These are phyloP conservation scores for Drosophila kanekoi DNA, from an alignment of 2,888 invertebrate genomes.

Conservation along the genomic window DNA sequence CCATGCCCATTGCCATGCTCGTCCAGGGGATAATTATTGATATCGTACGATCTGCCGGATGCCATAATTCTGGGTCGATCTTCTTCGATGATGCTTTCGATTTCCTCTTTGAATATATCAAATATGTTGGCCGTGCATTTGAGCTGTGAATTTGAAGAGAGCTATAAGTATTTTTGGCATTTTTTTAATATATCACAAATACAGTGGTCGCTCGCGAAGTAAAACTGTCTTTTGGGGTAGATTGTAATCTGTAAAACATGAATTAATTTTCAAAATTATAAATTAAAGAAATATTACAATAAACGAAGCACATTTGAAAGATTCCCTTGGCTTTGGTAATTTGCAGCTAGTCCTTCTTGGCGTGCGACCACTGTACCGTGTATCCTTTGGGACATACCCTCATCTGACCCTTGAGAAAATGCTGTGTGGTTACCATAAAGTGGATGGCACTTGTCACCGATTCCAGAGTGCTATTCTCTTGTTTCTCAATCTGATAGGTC, in stretches of 20 bases:
- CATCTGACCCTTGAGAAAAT: conserved; percentile 84
- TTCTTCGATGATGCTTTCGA: conserved; percentile 84
- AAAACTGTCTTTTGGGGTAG: too few relatives aligned
- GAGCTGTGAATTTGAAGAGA: conserved; percentile 65
- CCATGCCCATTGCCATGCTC: conserved; percentile 68
- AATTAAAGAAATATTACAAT: too few relatives aligned
- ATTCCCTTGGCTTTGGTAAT: background rate
- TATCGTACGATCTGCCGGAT: conserved; percentile 84
- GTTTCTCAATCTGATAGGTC: conserved; percentile 83
- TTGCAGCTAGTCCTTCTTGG: background rate
- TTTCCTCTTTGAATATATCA: conserved; percentile 84
- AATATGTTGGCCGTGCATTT: conserved; percentile 85
- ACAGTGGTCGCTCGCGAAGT: background rate
- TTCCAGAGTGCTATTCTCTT: conserved; percentile 82
- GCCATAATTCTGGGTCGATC: conserved; percentile 85
- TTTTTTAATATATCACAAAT: background rate
- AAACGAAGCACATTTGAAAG: too few relatives aligned
- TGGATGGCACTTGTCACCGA: conserved; percentile 83
- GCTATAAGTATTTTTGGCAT: too few relatives aligned
- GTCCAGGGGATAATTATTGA: conserved; percentile 83
- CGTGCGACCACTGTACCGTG: background rate
- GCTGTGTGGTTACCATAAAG: conserved; percentile 84
- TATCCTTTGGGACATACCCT: conserved; percentile 65
- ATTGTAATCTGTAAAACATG: too few relatives aligned
- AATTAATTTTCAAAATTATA: too few relatives aligned